A percentile compares a stretch with the other conserved stretches of the same genome.
Conservation (phyloP, 1,140 invertebrate genomes). For the Lethrus apterus region DNA sequence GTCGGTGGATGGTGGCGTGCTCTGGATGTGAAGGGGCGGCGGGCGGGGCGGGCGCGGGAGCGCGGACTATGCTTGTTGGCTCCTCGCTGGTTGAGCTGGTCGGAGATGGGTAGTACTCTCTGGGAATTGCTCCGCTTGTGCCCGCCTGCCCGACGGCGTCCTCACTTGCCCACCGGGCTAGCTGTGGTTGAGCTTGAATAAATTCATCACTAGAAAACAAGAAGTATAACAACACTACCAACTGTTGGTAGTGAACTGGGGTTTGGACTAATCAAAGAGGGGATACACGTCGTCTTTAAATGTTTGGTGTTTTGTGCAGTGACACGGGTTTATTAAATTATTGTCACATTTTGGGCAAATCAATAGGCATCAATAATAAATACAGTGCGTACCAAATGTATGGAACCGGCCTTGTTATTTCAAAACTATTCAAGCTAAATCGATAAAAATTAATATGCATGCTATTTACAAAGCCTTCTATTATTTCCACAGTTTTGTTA, state of each 20-base stretch:
- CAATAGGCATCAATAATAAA: not conserved
- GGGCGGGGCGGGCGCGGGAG: constrained; percentile 27
- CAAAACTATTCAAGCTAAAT: too few species aligned
- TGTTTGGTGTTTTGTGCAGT: too few species aligned
- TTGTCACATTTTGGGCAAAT: too few species aligned
- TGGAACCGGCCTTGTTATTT: too few species aligned
- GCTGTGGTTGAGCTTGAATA: constrained; percentile 88
- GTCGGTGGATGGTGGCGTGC: constrained; percentile 40
- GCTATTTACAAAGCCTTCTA: too few species aligned
- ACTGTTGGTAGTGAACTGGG: constrained; percentile 7
- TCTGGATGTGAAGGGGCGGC: constrained; percentile 33
- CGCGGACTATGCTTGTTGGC: constrained; percentile 40
- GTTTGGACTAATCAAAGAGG: not conserved
- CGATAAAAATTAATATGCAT: too few species aligned
- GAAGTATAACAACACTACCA: constrained; percentile 53
- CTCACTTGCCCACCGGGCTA: constrained; percentile 86
- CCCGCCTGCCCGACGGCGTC: constrained; percentile 61
- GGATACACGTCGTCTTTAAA: too few species aligned
- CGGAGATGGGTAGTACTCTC: constrained; percentile 47
- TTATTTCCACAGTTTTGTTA: too few species aligned
- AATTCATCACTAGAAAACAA: constrained; percentile 89
- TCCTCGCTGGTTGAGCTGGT: constrained; percentile 37
- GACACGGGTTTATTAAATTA: too few species aligned
- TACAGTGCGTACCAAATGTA: not conserved
- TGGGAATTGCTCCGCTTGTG: constrained; percentile 29